Percentiles rank a stretch among this genome's conserved stretches.
phyloP scores from a whole-genome alignment of 2,888 invertebrate genomes.

The Myathropa florea region DNA sequence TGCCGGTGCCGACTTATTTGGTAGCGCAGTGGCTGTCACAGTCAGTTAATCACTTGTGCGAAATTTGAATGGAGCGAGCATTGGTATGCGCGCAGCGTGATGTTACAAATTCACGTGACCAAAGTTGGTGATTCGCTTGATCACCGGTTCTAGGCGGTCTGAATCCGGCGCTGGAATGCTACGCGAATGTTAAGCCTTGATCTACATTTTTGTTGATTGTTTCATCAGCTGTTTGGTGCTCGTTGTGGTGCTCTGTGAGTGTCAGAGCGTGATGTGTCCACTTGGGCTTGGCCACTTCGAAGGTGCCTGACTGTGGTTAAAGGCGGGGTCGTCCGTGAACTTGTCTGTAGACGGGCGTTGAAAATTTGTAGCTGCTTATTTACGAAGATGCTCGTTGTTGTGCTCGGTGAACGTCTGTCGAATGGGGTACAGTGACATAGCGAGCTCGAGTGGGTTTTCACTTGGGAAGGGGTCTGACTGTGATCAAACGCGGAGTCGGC shows the following conservation, averaged over 20 bases:
- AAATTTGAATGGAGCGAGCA: constrained; percentile 41
- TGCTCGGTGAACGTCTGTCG: no score
- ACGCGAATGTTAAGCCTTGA: neutral
- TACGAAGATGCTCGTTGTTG: no score
- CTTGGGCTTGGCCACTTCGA: neutral
- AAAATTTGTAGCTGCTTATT: no score
- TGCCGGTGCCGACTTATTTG: constrained; percentile 46
- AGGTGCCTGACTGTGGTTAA: no score
- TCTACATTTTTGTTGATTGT: neutral
- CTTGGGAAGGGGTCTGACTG: no score
- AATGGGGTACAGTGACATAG: no score
- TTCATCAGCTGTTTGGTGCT: neutral
- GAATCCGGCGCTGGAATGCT: neutral
- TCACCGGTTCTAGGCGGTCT: neutral
- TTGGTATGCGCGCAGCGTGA: constrained; percentile 21
- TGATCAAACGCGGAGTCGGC: no score
- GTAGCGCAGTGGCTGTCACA: constrained; percentile 27
- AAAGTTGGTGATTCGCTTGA: constrained; percentile 44
- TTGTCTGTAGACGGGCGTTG: no score
- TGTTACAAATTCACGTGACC: constrained; percentile 41
- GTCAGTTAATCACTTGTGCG: constrained; percentile 7
- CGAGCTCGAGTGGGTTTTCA: no score
- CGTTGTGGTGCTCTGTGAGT: neutral
- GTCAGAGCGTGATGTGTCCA: neutral
- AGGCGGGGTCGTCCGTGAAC: no score